Conservation (phyloP, 1,140 invertebrate species). For the Heliconius nattereri region DNA sequence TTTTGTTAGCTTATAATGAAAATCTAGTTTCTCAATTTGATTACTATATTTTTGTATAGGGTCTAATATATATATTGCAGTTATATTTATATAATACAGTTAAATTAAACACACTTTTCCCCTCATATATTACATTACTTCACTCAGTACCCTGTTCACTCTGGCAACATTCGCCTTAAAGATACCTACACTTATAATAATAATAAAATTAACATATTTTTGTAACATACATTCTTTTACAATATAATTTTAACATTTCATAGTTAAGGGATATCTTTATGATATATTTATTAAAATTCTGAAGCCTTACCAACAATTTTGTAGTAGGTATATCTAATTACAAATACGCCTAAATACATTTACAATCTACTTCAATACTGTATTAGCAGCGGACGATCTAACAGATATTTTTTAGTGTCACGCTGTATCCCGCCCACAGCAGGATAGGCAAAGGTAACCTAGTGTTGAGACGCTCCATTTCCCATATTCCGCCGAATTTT, state of each 20-base stretch:
- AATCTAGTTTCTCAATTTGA: background rate
- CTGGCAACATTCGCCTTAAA: constrained; percentile 37
- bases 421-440: background rate
- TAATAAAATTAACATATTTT: background rate
- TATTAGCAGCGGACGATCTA: too few species aligned
- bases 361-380: too few species aligned
- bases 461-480: background rate
- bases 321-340: too few species aligned
- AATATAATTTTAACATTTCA: background rate
- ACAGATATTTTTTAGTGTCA: background rate
- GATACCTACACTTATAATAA: constrained; percentile 15
- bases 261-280: background rate
- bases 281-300: background rate
- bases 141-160: constrained; percentile 41
- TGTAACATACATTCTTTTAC: background rate
- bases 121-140: constrained; percentile 20
- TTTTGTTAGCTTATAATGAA: background rate
- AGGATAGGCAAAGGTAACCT: background rate
- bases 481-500: background rate
- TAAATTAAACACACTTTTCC: background rate
- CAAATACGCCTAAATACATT: too few species aligned
- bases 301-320: too few species aligned
- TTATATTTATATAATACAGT: background rate
- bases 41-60: background rate
- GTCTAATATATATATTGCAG: background rate